Evolutionary conservation across 2,113 vertebrate genomes (phyloP).

Genomic region (Dissostichus mawsoni): DNA sequence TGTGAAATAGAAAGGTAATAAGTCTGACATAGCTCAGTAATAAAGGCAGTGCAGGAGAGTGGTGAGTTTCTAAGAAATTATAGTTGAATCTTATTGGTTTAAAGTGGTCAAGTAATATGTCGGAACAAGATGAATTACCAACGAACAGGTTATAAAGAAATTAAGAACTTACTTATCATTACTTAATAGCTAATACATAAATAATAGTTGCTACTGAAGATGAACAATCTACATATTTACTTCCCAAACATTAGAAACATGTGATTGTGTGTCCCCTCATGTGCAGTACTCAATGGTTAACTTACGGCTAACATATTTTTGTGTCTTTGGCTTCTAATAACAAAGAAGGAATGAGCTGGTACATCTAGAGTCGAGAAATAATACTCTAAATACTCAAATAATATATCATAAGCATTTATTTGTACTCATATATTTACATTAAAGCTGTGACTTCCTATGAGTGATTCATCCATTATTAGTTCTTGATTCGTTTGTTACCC

Average conservation of each 20-base stretch:
- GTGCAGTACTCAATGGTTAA: constrained; percentile 4
- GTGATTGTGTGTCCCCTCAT: constrained; percentile 11
- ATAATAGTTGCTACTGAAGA: constrained; percentile 46
- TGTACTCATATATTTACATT: not conserved
- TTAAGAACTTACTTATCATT: constrained; percentile 55
- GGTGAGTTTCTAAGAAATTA: constrained; percentile 49
- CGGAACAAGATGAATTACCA: constrained; percentile 8
- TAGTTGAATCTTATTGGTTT: constrained; percentile 19
- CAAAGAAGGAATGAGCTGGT: not conserved
- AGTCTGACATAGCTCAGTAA: constrained; percentile 67
- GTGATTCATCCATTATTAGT: constrained; percentile 3
- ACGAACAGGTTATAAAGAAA: constrained; percentile 37
- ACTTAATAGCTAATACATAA: constrained; percentile 48
- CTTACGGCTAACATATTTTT: not conserved
- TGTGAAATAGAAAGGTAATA: constrained; percentile 79
- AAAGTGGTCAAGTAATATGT: constrained; percentile 13
- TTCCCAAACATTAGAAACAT: constrained; percentile 6
- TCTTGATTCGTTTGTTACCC: not conserved
- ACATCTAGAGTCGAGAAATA: not conserved
- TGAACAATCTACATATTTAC: constrained; percentile 33
- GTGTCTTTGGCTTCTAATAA: not conserved
- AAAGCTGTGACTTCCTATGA: not conserved
- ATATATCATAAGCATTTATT: not conserved
- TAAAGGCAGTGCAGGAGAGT: constrained; percentile 63
- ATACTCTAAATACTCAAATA: not conserved